A percentile compares a stretch with the other conserved stretches of the same genome.
Conservation (phyloP, 2,113 vertebrate genomes). For the Myrmecobius fasciatus region DNA sequence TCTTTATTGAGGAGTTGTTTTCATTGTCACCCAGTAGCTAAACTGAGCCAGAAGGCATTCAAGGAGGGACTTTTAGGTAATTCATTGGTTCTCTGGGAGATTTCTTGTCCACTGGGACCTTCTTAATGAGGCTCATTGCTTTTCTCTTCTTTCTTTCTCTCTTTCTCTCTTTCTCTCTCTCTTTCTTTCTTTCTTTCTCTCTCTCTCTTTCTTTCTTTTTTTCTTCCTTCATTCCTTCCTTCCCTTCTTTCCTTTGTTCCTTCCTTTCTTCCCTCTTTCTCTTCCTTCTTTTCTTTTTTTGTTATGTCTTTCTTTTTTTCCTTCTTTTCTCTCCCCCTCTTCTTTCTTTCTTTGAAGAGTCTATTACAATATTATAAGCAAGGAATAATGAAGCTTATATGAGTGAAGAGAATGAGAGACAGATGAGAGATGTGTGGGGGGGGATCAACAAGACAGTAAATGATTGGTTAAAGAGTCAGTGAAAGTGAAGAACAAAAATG, state of each 20-base stretch:
- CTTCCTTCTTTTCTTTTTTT: neutral
- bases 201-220: no score
- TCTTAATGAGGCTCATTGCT: neutral
- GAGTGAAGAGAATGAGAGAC: neutral
- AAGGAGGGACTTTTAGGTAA: neutral
- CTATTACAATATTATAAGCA: neutral
- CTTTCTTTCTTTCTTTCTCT: neutral
- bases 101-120: neutral
- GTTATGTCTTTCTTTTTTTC: no score
- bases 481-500: neutral
- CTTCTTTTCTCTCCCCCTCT: neutral
- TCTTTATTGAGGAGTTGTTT: neutral
- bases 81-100: neutral
- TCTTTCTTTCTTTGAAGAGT: neutral
- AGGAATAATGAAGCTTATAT: neutral
- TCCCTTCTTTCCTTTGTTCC: no score
- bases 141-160: neutral
- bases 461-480: neutral
- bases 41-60: neutral
- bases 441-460: neutral
- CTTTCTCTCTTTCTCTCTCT: neutral
- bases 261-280: neutral
- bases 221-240: rapidly evolving
- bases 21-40: neutral
- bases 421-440: neutral